Evolutionary conservation across 2,888 invertebrate species (phyloP).

Genomic region (Aleiodes alternator): DNA sequence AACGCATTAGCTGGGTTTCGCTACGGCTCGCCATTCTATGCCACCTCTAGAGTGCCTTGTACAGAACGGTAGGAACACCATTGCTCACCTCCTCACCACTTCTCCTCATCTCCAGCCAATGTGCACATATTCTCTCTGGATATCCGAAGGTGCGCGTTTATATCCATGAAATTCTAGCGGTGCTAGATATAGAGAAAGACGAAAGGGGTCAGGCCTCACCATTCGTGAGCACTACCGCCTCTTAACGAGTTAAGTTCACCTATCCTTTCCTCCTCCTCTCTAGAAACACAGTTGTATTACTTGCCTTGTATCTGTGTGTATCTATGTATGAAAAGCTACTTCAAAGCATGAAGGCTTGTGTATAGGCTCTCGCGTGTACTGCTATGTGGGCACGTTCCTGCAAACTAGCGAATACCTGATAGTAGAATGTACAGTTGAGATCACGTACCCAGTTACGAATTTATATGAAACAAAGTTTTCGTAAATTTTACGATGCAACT

Average conservation of each 20-base stretch:
- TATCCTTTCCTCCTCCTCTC: conserved; percentile 25
- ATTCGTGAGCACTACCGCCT: conserved; percentile 38
- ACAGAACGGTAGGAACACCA: background rate
- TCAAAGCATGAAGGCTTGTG: background rate
- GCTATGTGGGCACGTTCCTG: conserved; percentile 32
- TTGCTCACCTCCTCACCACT: background rate
- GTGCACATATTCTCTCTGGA: conserved; percentile 1
- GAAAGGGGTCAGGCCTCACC: conserved; percentile 37
- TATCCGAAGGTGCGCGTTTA: conserved; percentile 21
- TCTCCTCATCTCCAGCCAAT: background rate
- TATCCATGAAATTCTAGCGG: conserved; percentile 22
- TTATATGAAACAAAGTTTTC: conserved; percentile 25
- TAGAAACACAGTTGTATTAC: conserved; percentile 9
- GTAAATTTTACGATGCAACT: conserved; percentile 13
- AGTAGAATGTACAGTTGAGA: conserved; percentile 23
- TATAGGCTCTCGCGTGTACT: conserved; percentile 17
- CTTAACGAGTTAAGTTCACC: conserved; percentile 55
- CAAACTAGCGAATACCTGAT: conserved; percentile 26
- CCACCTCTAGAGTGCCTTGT: conserved; percentile 29
- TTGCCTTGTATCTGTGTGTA: conserved; percentile 2
- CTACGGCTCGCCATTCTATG: conserved; percentile 21
- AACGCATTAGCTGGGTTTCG: conserved; percentile 49
- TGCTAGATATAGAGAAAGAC: background rate
- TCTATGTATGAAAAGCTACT: conserved; percentile 21
- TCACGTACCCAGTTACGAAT: conserved; percentile 17